Evolutionary conservation across 2,888 invertebrate genomes (phyloP).

Genomic region (Pediacus dermestoides): DNA sequence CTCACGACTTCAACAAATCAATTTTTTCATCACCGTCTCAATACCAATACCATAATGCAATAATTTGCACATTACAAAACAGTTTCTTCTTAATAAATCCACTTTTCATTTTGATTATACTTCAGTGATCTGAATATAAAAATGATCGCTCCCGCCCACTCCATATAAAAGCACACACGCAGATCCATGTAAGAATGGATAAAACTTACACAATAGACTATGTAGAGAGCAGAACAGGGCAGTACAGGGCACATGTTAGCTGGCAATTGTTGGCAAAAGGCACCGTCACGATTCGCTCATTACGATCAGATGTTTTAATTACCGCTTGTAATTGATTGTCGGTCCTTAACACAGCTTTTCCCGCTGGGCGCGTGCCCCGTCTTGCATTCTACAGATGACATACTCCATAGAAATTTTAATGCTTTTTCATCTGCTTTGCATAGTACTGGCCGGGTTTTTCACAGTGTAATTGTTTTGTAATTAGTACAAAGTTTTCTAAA

Average conservation of each 20-base stretch:
- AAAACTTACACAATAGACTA: conserved; percentile 4
- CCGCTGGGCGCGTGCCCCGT: conserved; percentile 33
- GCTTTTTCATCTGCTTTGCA: too few relatives aligned
- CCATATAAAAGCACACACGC: too few relatives aligned
- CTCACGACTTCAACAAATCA: too few relatives aligned
- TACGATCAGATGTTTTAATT: conserved; percentile 46
- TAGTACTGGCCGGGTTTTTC: not conserved
- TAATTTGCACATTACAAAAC: too few relatives aligned
- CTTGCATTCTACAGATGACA: conserved; percentile 22
- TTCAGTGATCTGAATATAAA: too few relatives aligned
- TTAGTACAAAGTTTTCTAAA: not conserved
- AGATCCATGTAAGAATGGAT: conserved; percentile 3
- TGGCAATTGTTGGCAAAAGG: conserved; percentile 35
- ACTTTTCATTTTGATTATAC: too few relatives aligned
- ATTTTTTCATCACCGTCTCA: too few relatives aligned
- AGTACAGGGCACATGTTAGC: not conserved
- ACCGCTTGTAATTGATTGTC: conserved; percentile 41
- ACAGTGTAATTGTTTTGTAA: not conserved
- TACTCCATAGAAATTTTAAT: too few relatives aligned
- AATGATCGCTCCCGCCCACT: too few relatives aligned
- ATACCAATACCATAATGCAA: too few relatives aligned
- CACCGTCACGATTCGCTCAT: conserved; percentile 44
- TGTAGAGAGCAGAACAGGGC: not conserved
- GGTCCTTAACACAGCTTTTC: conserved; percentile 24
- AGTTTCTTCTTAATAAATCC: too few relatives aligned